A percentile compares a stretch with the other conserved stretches of the same genome.
Evolutionary conservation across 1,140 invertebrate genomes (phyloP).

Genomic region (Bilobella aurantiaca): DNA sequence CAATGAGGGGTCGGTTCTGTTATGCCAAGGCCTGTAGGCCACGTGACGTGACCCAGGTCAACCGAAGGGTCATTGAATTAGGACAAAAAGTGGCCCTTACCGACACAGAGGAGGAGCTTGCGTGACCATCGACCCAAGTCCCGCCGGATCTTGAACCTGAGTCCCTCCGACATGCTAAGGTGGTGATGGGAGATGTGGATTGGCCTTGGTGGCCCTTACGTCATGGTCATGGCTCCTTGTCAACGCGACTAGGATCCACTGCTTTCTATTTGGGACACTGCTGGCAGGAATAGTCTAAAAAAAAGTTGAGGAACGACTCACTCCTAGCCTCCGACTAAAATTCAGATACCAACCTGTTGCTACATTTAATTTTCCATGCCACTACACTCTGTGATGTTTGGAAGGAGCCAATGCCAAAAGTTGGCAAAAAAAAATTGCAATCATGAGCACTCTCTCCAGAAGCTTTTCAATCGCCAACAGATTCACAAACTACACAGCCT

Average conservation of each 20-base stretch:
- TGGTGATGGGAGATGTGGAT: neutral
- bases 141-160: constrained; percentile 25
- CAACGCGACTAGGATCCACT: no score
- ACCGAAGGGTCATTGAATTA: neutral
- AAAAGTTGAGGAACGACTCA: neutral
- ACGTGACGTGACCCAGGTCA: neutral
- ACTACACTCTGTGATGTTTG: no score
- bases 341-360: constrained; percentile 27
- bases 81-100: constrained; percentile 24
- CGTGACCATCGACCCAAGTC: constrained; percentile 34
- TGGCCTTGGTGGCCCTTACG: constrained; percentile 26
- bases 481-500: no score
- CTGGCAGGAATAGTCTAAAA: constrained; percentile 16
- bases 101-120: constrained; percentile 28
- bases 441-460: no score
- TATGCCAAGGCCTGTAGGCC: neutral
- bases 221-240: constrained; percentile 17
- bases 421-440: neutral
- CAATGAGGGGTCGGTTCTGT: no score
- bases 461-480: no score
- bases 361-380: constrained; percentile 19
- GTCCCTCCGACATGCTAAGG: constrained; percentile 29
- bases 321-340: neutral
- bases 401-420: no score
- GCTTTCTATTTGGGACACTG: no score